phyloP scores from a whole-genome alignment of 2,797 vertebrate species.

The Sardinella longiceps region DNA sequence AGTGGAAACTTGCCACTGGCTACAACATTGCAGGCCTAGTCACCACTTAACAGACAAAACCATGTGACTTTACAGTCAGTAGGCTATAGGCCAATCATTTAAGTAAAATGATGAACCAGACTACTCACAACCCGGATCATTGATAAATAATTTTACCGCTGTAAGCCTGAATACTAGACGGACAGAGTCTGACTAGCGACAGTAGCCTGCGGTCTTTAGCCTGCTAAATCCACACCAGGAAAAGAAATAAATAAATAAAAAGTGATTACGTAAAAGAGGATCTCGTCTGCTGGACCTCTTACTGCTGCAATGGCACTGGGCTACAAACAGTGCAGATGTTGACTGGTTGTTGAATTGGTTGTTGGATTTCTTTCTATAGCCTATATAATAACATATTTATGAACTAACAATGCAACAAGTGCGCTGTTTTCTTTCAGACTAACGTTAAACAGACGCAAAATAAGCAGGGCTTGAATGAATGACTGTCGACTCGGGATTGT shows the following conservation, averaged over 20 bases:
- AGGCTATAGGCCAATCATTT: too few species aligned
- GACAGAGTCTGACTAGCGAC: not conserved
- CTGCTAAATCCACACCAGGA: not conserved
- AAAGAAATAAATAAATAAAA: constrained; percentile 23
- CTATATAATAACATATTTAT: not conserved
- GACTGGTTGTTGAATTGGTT: not conserved
- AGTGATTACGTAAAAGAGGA: not conserved
- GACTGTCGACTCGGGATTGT: not conserved
- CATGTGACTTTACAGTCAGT: constrained; percentile 37
- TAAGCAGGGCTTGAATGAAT: not conserved
- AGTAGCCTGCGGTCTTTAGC: not conserved
- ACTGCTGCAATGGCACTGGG: not conserved
- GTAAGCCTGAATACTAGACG: not conserved
- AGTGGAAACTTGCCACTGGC: constrained; percentile 57
- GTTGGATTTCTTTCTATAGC: too few species aligned
- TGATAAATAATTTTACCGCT: not conserved
- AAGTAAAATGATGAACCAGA: too few species aligned
- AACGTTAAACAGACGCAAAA: too few species aligned
- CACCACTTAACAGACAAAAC: constrained; percentile 38
- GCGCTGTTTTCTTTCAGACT: not conserved
- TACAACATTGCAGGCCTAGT: constrained; percentile 43
- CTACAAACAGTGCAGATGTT: not conserved
- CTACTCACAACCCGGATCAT: too few species aligned
- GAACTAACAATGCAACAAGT: not conserved
- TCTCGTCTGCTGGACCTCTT: not conserved